These are phyloP conservation scores for Teleogryllus occipitalis DNA, from an alignment of 1,140 invertebrate genomes.

Conservation along the genomic window DNA sequence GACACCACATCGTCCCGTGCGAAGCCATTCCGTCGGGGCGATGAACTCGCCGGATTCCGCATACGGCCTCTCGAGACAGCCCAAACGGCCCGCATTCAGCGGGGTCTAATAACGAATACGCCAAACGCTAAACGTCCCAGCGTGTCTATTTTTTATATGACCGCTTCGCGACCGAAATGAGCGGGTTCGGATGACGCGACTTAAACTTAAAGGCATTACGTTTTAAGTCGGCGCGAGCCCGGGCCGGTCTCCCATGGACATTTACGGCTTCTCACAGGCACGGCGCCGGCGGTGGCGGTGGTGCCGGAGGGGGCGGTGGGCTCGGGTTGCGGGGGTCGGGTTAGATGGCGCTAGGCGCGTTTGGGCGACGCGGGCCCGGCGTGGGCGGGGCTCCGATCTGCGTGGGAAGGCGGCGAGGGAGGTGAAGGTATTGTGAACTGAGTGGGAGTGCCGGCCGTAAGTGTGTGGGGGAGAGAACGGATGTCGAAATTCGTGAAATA, in stretches of 20 bases:
- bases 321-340: constrained; percentile 7
- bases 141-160: background rate
- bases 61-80: background rate
- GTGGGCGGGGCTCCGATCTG: background rate
- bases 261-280: background rate
- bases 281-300: background rate
- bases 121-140: background rate
- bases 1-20: background rate
- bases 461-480: no score
- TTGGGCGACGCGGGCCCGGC: background rate
- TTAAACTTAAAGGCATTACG: background rate
- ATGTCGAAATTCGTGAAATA: no score
- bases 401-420: background rate
- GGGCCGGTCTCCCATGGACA: background rate
- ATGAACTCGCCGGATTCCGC: background rate
- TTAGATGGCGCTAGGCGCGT: constrained; percentile 8
- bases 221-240: background rate
- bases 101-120: background rate
- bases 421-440: background rate
- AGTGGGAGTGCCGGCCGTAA: no score
- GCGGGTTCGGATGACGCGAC: background rate
- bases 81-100: background rate
- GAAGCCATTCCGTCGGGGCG: background rate
- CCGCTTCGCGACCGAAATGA: background rate
- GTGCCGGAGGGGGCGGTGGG: constrained; percentile 1